Percentiles rank a stretch among this genome's conserved stretches.
Conservation (phyloP, 2,888 invertebrate genomes). For the Tineola bisselliella region DNA sequence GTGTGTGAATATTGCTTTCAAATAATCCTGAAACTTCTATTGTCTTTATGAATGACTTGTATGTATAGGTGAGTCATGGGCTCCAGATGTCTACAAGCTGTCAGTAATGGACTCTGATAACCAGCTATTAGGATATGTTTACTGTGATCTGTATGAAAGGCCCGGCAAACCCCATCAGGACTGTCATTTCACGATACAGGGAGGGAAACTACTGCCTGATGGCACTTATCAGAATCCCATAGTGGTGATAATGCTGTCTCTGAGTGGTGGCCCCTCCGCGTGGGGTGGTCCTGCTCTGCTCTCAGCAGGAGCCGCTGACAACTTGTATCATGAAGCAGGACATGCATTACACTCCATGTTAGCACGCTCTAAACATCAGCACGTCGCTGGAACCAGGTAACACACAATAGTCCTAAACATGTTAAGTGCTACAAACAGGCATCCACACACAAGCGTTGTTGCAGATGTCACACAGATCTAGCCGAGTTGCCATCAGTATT, state of each 20-base stretch:
- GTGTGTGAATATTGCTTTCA: too few relatives aligned
- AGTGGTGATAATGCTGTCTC: slow-evolving; percentile 92
- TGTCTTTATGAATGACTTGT: too few relatives aligned
- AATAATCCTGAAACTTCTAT: too few relatives aligned
- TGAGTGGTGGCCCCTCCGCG: slow-evolving; percentile 75
- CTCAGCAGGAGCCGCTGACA: slow-evolving; percentile 88
- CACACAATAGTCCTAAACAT: slow-evolving; percentile 15
- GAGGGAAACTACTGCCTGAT: slow-evolving; percentile 82
- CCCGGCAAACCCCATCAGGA: slow-evolving; percentile 95
- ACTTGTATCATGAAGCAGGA: slow-evolving; percentile 98
- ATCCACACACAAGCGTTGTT: background rate
- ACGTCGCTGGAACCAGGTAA: slow-evolving; percentile 96
- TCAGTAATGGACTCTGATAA: slow-evolving; percentile 86
- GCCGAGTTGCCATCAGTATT: slow-evolving; percentile 99
- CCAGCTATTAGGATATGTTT: slow-evolving; percentile 90
- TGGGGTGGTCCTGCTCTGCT: slow-evolving; percentile 82
- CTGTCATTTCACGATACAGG: slow-evolving; percentile 98
- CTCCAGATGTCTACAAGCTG: slow-evolving; percentile 88
- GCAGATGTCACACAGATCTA: slow-evolving; percentile 78
- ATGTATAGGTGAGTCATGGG: slow-evolving; percentile 86
- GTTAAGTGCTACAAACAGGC: background rate
- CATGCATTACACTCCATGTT: slow-evolving; percentile 99
- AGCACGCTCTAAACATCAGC: slow-evolving; percentile 94
- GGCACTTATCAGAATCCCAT: slow-evolving; percentile 91
- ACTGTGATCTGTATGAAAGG: slow-evolving; percentile 96